Evolutionary conservation across 37 sponge, comb jelly and placozoan genomes (phyloP).

Genomic region (Ianthella basta): DNA sequence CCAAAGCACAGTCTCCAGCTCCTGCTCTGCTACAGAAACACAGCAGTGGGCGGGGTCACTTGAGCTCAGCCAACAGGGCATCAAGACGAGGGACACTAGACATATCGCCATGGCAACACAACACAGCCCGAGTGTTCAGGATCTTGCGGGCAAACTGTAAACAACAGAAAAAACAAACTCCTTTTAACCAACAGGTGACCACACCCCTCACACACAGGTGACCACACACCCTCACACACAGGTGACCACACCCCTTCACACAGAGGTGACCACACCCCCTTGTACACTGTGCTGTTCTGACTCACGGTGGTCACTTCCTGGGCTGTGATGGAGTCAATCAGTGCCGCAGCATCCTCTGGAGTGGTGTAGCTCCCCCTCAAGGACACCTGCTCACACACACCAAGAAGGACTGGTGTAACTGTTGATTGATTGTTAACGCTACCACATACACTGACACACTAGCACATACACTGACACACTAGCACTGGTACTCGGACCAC

Average conservation of each 20-base stretch:
- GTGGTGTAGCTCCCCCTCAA: conserved; percentile 52
- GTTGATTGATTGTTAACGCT: not conserved
- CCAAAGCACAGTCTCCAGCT: too few relatives aligned
- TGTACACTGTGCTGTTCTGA: not conserved
- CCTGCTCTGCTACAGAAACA: too few relatives aligned
- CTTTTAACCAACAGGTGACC: not conserved
- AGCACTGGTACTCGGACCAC: not conserved
- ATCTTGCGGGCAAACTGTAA: conserved; percentile 58
- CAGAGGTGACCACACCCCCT: not conserved
- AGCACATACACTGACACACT: not conserved
- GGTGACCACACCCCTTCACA: not conserved
- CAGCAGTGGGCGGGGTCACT: not conserved
- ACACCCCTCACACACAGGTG: not conserved
- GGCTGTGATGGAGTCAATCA: conserved; percentile 58
- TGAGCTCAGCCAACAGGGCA: conserved; percentile 54
- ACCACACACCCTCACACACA: not conserved
- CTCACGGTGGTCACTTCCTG: conserved; percentile 57
- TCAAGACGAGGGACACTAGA: conserved; percentile 56
- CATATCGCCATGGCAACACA: conserved; percentile 66
- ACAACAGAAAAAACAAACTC: not conserved
- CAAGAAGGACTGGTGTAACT: not conserved
- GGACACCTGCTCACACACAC: conserved; percentile 46
- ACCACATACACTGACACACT: too few relatives aligned
- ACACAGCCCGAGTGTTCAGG: conserved; percentile 55
- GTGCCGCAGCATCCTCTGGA: conserved; percentile 26